Evolutionary conservation across 2,113 vertebrate genomes (phyloP).

Genomic region (Fregata magnificens): DNA sequence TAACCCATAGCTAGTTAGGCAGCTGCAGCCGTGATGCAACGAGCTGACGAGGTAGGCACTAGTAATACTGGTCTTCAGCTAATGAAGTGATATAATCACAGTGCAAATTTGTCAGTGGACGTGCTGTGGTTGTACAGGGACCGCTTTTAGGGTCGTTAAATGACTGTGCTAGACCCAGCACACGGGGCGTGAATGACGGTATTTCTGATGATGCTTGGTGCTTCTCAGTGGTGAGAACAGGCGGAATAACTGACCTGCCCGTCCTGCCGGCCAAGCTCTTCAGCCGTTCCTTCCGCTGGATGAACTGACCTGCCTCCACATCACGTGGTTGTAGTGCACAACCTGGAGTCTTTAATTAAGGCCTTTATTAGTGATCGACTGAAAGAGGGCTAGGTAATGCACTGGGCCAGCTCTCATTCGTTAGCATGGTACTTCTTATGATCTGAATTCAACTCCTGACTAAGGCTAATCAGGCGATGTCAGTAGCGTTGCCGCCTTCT

Average conservation of each 20-base stretch:
- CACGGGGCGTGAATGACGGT: rapidly evolving
- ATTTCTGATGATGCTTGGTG: rapidly evolving
- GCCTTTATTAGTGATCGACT: neutral
- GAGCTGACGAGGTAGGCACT: neutral
- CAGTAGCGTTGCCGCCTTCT: rapidly evolving
- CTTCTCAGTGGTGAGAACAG: neutral
- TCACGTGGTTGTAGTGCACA: rapidly evolving
- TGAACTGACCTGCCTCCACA: neutral
- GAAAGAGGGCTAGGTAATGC: neutral
- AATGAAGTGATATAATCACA: neutral
- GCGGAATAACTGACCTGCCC: neutral
- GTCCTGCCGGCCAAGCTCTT: rapidly evolving
- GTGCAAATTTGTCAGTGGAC: neutral
- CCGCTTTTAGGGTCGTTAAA: neutral
- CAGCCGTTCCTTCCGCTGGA: neutral
- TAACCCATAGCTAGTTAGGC: neutral
- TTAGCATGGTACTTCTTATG: neutral
- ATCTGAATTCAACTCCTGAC: neutral
- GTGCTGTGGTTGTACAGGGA: no score
- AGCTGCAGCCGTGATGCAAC: neutral
- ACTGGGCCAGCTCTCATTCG: rapidly evolving
- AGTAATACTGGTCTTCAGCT: neutral
- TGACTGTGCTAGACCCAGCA: no score
- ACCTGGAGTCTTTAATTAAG: neutral
- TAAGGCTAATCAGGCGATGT: neutral